Evolutionary conservation across 2,888 invertebrate species (phyloP).

Genomic region (Synanthedon vespiformis): DNA sequence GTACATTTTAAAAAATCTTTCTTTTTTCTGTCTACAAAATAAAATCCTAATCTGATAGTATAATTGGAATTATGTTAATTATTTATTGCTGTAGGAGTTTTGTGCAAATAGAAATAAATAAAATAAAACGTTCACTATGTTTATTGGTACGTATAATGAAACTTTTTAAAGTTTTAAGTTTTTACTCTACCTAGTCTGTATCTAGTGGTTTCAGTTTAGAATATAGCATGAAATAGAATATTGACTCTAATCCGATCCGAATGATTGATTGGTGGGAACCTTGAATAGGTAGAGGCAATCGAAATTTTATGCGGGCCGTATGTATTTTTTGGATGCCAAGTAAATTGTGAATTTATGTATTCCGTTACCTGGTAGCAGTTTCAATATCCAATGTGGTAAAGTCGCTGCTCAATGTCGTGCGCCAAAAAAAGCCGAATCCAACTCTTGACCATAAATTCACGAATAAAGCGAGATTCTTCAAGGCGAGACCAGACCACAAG

Average conservation of each 20-base stretch:
- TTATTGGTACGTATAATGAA: too few species aligned
- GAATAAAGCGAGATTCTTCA: slow-evolving; percentile 36
- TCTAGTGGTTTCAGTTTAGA: too few species aligned
- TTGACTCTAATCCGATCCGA: not conserved
- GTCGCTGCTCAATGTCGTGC: slow-evolving; percentile 31
- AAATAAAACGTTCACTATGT: too few species aligned
- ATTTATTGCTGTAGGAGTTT: too few species aligned
- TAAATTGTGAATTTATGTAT: not conserved
- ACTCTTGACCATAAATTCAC: slow-evolving; percentile 22
- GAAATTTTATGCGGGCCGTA: not conserved
- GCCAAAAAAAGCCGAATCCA: slow-evolving; percentile 37
- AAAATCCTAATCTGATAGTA: too few species aligned
- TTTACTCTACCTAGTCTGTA: too few species aligned
- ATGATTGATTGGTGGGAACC: not conserved
- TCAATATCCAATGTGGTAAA: not conserved
- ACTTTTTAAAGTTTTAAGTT: too few species aligned
- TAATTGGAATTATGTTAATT: too few species aligned
- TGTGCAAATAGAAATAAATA: too few species aligned
- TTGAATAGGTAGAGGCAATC: not conserved
- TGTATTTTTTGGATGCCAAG: not conserved
- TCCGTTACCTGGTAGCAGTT: not conserved
- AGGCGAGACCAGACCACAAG: slow-evolving; percentile 21
- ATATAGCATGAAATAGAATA: not conserved
- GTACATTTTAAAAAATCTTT: too few species aligned
- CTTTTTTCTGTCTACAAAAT: too few species aligned